Percentiles rank a stretch among this genome's conserved stretches.
These are phyloP conservation scores for Drosophila conformis DNA, from an alignment of 2,888 invertebrate genomes.

Conservation along the genomic window DNA sequence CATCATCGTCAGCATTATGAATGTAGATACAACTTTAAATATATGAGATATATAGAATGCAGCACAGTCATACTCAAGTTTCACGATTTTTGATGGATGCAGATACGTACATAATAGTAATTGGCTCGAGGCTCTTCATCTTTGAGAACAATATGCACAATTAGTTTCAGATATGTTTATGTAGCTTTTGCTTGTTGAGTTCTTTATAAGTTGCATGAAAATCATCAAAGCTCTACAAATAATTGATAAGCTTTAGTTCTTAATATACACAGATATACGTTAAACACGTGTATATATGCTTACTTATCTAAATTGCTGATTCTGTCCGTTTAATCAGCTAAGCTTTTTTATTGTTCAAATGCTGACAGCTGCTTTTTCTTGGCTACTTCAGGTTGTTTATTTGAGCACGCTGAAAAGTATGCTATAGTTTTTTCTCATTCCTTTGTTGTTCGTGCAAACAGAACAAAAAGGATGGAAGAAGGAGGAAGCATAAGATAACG, in stretches of 20 bases:
- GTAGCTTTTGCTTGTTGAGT: neutral
- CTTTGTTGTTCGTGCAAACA: conserved; percentile 6
- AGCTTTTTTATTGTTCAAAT: neutral
- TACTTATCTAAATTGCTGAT: neutral
- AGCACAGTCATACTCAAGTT: neutral
- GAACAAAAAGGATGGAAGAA: neutral
- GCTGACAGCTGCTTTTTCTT: conserved; percentile 22
- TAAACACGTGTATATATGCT: neutral
- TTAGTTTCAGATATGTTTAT: neutral
- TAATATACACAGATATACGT: neutral
- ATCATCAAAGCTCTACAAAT: neutral
- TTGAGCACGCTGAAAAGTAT: conserved; percentile 30
- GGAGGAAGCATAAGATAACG: conserved; percentile 3
- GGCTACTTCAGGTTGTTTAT: conserved; percentile 4
- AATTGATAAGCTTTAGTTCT: neutral
- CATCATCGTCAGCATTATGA: neutral
- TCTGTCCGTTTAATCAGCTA: neutral
- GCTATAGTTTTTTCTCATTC: conserved; percentile 15
- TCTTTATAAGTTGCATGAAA: neutral
- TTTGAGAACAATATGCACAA: neutral
- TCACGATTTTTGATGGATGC: neutral
- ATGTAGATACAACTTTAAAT: neutral
- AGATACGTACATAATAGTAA: neutral
- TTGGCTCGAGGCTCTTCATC: neutral
- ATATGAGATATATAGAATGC: neutral